Evolutionary conservation across 2,113 vertebrate species (phyloP), one percentile per base, ranked within the genome.

Genomic region (Pimephales promelas): DNA sequence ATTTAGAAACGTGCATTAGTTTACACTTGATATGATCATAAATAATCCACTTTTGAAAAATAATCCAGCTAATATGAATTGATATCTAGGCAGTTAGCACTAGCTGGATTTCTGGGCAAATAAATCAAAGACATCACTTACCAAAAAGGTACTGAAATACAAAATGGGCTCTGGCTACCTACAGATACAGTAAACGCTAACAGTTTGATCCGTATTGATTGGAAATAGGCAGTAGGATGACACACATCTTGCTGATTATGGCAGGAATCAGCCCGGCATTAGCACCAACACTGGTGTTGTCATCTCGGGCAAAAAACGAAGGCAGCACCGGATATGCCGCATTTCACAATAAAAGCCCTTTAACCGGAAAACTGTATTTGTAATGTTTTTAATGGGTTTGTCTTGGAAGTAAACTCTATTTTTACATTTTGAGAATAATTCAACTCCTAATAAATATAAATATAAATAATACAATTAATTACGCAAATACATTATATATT

Each of bases 181-280:
- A 83, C 10, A 79, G n/a, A 75, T 80, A 10, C 2, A 75, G 3
- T n/a, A 45, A 79, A 79, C 22, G 28, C 61, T 79, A 62, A 74
- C 20, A 36, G 22, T 80, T 59, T 36, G 49, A 9, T 43, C 26
- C n/a, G 49, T 49, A 11, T 74, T 52, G 68, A 74, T 24, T 40
- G 2, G 10, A 81, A 56, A 54, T n/a, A n/a, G 28, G 13, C 14
- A 54, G 28, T 47, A 22, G 36, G 62, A 81, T 70, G 45, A 54
- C 13, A 79, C 75, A 28, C 86, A 87, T 87, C 59, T 75, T 81
- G 45, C 11, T 70, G 7, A 56, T 36, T 81, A 11, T 56, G 7
- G 31, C 20, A 70, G 64, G 47, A 68, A 36, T 70, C 47, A 70
- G 28, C 28, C 79, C 79, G 79, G 79, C 79, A n/a, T 81, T 71